Percentiles rank a stretch among this genome's conserved stretches.
Conservation (phyloP, 2,888 invertebrate genomes). For the Thereva nobilitata region DNA sequence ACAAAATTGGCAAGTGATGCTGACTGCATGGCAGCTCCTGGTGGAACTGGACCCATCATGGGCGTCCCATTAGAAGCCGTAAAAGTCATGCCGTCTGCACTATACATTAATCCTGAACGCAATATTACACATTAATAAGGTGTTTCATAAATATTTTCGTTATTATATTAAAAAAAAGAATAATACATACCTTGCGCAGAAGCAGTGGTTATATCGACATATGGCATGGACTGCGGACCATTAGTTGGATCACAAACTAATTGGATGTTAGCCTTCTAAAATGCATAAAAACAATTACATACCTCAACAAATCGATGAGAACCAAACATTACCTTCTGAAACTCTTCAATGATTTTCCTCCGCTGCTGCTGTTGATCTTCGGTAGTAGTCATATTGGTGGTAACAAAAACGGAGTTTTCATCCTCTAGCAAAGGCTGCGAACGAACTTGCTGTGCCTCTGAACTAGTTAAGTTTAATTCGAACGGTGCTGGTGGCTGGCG, state of each 20-base stretch:
- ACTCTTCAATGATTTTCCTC: conserved; percentile 51
- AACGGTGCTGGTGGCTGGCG: conserved; percentile 53
- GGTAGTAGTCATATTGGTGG: conserved; percentile 36
- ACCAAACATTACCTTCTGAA: conserved; percentile 39
- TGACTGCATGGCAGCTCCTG: conserved; percentile 44
- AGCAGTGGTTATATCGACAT: conserved; percentile 45
- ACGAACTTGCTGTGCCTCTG: conserved; percentile 53
- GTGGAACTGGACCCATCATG: conserved; percentile 51
- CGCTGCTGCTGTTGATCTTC: conserved; percentile 49
- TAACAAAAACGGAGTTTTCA: conserved; percentile 45
- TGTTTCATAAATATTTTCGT: background rate
- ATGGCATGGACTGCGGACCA: conserved; percentile 43
- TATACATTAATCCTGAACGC: conserved; percentile 56
- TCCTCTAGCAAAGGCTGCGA: conserved; percentile 60
- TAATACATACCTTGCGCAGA: conserved; percentile 42
- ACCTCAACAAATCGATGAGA: conserved; percentile 40
- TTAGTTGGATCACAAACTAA: conserved; percentile 42
- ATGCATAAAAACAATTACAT: conserved; percentile 45
- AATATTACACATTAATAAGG: background rate
- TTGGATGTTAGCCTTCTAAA: conserved; percentile 48
- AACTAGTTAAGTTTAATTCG: conserved; percentile 50
- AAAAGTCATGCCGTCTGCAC: conserved; percentile 52
- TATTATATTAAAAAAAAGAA: conserved; percentile 9
- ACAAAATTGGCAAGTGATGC: conserved; percentile 44
- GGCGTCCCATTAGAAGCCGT: conserved; percentile 43